These are phyloP conservation scores for Phrixothrix hirtus DNA, from an alignment of 2,888 invertebrate species.

Conservation along the genomic window DNA sequence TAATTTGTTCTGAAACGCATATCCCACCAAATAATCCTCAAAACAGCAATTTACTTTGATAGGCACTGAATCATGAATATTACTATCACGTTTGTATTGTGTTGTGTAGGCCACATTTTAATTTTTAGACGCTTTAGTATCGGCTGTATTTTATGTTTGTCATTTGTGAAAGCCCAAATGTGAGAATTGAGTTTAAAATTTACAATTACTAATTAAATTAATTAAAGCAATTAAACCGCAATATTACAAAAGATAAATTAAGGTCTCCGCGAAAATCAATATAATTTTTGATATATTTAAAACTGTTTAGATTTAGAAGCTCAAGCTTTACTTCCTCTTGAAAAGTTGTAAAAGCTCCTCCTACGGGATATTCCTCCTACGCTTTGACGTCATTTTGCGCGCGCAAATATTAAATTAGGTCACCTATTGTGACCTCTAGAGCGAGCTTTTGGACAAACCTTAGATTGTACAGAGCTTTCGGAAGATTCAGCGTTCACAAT, in stretches of 20 bases:
- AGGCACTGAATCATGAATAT: no score
- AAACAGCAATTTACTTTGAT: no score
- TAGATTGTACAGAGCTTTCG: constrained; percentile 49
- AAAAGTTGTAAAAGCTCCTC: constrained; percentile 40
- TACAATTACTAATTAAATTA: no score
- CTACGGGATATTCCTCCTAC: constrained; percentile 46
- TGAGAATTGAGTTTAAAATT: no score
- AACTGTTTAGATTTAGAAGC: constrained; percentile 9
- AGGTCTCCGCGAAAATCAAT: background rate
- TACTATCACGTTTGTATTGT: no score
- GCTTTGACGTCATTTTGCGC: constrained; percentile 49
- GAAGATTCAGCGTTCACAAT: constrained; percentile 48
- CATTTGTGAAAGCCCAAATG: no score
- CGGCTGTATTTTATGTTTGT: no score
- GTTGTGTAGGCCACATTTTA: no score
- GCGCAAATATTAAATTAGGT: constrained; percentile 50
- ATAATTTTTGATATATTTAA: background rate
- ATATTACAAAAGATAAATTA: background rate
- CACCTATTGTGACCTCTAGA: constrained; percentile 52
- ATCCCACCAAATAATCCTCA: no score
- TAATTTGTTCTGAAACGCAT: no score
- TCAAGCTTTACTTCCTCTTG: constrained; percentile 29
- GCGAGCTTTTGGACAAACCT: constrained; percentile 45
- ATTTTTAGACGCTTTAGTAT: background rate
- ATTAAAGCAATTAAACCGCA: no score